Evolutionary conservation across 2,888 invertebrate genomes (phyloP), one percentile per base, ranked within the genome.

Genomic region (Cantharis lateralis): DNA sequence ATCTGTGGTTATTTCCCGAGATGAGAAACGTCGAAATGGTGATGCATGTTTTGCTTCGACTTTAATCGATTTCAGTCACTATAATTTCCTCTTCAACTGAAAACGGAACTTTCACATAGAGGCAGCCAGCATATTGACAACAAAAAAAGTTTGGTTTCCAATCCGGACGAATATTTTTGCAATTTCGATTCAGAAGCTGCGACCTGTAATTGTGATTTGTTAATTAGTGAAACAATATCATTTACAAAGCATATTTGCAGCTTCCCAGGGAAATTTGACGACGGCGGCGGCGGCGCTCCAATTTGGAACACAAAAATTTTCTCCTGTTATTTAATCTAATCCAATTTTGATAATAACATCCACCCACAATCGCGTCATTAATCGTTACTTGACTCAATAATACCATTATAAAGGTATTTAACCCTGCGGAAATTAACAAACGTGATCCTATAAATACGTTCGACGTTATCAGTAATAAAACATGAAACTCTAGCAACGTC

Each of bases 361-460:
- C 64, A 74, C 73, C 69, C 77, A 71, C 72, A 76, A 80, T 74
- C 70, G 74, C 80, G 79, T 77, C 75, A 78, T 73, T 71, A 75
- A 71, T 76, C 72, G 77, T 80, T 81, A 79, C 71, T 74, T 76
- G 24, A 69, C 68, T 77, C 72, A 76, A 75, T 81, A 79, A 80
- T 82, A 83, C 81, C 80, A 80, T 81, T 82, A 82, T 82, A 81
- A 82, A 82, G 81, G 76, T 74, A 48, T 79, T 81, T 80, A 82
- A 80, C 80, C 80, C 78, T 80, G 81, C 83, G 83, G 83, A 83
- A 83, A 83, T 83, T 83, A 83, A 83, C 82, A 83, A 81, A 83
- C 83, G 82, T 83, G 83, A 83, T 83, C 82, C 82, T 80, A 79
- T 81, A 81, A 82, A 82, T 81, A 81, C 82, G 81, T 83, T 83